Evolutionary conservation across 2,797 vertebrate species (phyloP), one percentile per base, ranked within the genome.

Genomic region (Sebastes aleutianus): DNA sequence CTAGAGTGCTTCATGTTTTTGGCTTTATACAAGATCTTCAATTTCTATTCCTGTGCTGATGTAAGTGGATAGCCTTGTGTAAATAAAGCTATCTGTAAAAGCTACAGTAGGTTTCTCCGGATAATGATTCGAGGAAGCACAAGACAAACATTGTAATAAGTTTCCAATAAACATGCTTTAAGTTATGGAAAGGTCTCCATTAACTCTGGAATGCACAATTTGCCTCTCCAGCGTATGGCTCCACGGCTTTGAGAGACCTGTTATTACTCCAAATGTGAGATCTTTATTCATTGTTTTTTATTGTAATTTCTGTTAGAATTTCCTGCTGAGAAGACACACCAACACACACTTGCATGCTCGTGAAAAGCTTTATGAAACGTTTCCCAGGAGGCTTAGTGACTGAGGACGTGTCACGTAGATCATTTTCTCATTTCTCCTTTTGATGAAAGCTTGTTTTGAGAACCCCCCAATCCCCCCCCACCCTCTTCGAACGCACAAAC

Each of bases 371-470:
- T 85, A 92, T 92, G 90, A 92, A 91, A 91, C 69, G 76, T 85
- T 88, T 91, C 89, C 88, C 64, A 3, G 58, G 85, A 88, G 88
- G 75, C 78, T 88, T 65, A 62, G 80, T 77, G 72, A 91, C 79
- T 67, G 84, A 70, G 68, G 54, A 77, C 80, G 86, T 92, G 90
- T 90, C 85, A 87, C 71, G 74, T 89, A 86, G 82, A 93, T 93
- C 78, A 90, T 92, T 93, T 94, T 94, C 88, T 92, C 89, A 90
- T 94, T 92, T 86, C 84, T 87, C 71, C 79, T 85, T 88, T 84
- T 89, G 91, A 89, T 92, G 75, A 88, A 91, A 89, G 87, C 87
- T 84, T 82, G 61, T 89, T 92, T 89, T 62, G 75, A 87, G 74
- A 79, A 24, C 3, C 34, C 47, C 61, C 29, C 64, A 1, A 1